These are phyloP conservation scores for Odontomyia ornata DNA, from an alignment of 2,888 invertebrate species.

Conservation along the genomic window DNA sequence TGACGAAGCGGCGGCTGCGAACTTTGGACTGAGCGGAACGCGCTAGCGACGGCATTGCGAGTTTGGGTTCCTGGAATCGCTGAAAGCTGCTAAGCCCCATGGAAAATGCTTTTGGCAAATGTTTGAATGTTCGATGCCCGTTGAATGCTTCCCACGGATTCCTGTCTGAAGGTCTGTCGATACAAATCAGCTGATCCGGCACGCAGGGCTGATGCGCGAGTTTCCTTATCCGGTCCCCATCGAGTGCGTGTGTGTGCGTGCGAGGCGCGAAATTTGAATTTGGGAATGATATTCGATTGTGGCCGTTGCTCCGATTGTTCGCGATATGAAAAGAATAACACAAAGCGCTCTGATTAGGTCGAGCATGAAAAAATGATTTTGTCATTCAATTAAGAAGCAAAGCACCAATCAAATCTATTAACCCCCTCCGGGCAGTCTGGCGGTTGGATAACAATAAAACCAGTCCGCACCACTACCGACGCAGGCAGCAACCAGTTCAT, in stretches of 20 bases:
- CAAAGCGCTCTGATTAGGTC: not conserved
- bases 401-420: conserved; percentile 7
- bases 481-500: not conserved
- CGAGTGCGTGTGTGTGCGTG: conserved; percentile 3
- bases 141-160: not conserved
- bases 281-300: not conserved
- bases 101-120: not conserved
- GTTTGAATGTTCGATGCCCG: not conserved
- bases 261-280: conserved; percentile 33
- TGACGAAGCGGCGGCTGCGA: conserved; percentile 4
- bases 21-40: not conserved
- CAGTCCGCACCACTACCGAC: conserved; percentile 12
- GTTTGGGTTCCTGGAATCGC: not conserved
- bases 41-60: conserved; percentile 25
- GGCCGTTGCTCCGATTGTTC: not conserved
- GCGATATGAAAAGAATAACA: not conserved
- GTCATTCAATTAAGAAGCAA: not conserved
- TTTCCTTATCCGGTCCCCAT: not conserved
- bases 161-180: not conserved
- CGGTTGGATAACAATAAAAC: conserved; percentile 16
- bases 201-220: not conserved
- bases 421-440: not conserved
- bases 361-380: not conserved
- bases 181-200: conserved; percentile 11
- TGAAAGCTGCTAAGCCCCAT: not conserved